A percentile compares a stretch with the other conserved stretches of the same genome.
These are phyloP conservation scores for Threskiornis aethiopicus DNA, from an alignment of 2,797 vertebrate species.

Conservation along the genomic window DNA sequence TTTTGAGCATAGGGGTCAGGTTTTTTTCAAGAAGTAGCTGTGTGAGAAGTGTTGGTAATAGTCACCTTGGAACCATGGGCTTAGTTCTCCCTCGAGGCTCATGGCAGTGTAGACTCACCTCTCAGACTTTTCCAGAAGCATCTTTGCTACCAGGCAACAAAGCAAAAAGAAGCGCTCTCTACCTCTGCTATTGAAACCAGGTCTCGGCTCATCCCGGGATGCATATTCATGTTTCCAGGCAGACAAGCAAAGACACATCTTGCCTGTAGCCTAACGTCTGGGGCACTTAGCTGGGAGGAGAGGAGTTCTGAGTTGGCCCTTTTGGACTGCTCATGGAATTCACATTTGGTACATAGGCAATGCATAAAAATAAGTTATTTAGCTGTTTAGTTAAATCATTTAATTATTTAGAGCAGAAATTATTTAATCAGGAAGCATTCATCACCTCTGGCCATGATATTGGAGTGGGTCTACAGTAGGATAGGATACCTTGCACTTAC, in stretches of 20 bases:
- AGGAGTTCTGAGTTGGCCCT: neutral
- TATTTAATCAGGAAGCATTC: neutral
- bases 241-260: neutral
- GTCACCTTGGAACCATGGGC: neutral
- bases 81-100: neutral
- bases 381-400: neutral
- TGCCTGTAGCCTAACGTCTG: neutral
- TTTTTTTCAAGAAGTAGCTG: neutral
- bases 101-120: fast-evolving
- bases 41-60: neutral
- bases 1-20: neutral
- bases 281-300: neutral
- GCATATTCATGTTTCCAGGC: neutral
- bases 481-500: neutral
- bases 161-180: neutral
- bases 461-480: neutral
- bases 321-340: neutral
- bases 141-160: neutral
- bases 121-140: neutral
- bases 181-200: neutral
- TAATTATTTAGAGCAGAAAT: neutral
- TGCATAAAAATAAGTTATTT: neutral
- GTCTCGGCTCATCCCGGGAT: neutral
- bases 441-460: neutral
- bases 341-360: neutral